These are phyloP conservation scores for Nibea coibor DNA, from an alignment of 2,113 vertebrate genomes.

Conservation along the genomic window DNA sequence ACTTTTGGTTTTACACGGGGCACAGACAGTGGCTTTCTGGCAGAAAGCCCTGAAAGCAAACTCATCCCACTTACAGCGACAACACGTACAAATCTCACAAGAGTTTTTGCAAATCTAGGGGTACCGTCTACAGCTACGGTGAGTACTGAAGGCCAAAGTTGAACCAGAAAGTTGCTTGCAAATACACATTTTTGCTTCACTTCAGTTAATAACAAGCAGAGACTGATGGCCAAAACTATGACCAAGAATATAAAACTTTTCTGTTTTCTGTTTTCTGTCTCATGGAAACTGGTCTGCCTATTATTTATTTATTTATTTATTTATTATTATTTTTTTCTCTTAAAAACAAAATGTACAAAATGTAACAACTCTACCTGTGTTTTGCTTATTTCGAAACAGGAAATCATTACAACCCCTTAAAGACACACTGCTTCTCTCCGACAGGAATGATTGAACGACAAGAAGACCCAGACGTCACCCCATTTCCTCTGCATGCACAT, in stretches of 20 bases:
- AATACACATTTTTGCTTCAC: neutral
- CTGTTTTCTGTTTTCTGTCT: no score
- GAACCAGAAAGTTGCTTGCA: neutral
- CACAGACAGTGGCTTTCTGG: no score
- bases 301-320: no score
- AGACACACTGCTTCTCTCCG: slow-evolving; percentile 76
- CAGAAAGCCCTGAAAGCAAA: neutral
- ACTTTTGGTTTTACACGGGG: no score
- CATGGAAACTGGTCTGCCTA: no score
- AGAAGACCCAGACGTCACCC: slow-evolving; percentile 51
- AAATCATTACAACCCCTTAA: slow-evolving; percentile 77
- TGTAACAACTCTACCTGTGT: slow-evolving; percentile 48
- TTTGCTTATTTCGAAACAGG: slow-evolving; percentile 66
- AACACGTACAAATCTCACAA: no score
- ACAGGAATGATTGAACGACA: slow-evolving; percentile 74
- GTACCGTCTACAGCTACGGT: neutral
- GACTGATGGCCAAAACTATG: neutral
- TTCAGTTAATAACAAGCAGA: neutral
- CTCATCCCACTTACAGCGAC: neutral
- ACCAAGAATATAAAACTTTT: no score
- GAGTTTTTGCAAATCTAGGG: no score
- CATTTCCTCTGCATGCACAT: neutral
- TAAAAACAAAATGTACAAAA: neutral
- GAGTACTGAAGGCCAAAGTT: neutral
- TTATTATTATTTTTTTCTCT: no score